Percentiles rank a stretch among this genome's conserved stretches.
These are phyloP conservation scores for Lagocephalus sceleratus DNA, from an alignment of 2,797 vertebrate genomes.

Conservation along the genomic window DNA sequence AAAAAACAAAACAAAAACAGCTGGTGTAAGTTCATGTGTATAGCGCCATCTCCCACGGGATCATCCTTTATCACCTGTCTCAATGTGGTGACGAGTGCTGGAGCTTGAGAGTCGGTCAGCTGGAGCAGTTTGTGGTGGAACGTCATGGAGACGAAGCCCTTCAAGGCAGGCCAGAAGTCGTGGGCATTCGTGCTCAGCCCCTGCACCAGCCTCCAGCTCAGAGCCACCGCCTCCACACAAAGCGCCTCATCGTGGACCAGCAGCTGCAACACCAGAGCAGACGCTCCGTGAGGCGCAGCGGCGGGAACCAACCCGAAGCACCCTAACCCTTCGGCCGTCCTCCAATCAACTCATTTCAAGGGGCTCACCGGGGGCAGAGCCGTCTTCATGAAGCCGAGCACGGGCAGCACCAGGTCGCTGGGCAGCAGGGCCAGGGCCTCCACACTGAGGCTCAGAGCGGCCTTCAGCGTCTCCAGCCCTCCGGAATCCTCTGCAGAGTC, in stretches of 20 bases:
- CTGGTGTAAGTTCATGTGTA: not conserved
- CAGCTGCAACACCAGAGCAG: constrained; percentile 68
- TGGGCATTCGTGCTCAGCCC: constrained; percentile 86
- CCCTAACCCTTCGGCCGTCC: no score
- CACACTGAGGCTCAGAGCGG: constrained; percentile 67
- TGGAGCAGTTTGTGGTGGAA: constrained; percentile 81
- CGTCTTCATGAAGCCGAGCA: constrained; percentile 82
- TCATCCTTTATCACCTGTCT: constrained; percentile 79
- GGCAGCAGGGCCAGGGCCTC: constrained; percentile 86
- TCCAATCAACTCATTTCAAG: not conserved
- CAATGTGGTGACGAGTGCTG: constrained; percentile 72
- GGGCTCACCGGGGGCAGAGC: constrained; percentile 82
- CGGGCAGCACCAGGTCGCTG: constrained; percentile 84
- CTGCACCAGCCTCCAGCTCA: constrained; percentile 85
- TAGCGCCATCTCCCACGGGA: not conserved
- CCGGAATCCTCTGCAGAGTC: constrained; percentile 33
- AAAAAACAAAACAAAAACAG: constrained; percentile 12
- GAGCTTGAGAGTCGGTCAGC: constrained; percentile 70
- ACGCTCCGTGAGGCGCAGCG: not conserved
- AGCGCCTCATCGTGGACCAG: constrained; percentile 71
- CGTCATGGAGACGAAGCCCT: constrained; percentile 81
- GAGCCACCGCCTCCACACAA: constrained; percentile 82
- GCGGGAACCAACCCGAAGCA: not conserved
- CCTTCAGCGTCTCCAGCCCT: constrained; percentile 51
- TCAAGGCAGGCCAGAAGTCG: constrained; percentile 90